Evolutionary conservation across 1,140 invertebrate genomes (phyloP).

Genomic region (Ericerus pela): DNA sequence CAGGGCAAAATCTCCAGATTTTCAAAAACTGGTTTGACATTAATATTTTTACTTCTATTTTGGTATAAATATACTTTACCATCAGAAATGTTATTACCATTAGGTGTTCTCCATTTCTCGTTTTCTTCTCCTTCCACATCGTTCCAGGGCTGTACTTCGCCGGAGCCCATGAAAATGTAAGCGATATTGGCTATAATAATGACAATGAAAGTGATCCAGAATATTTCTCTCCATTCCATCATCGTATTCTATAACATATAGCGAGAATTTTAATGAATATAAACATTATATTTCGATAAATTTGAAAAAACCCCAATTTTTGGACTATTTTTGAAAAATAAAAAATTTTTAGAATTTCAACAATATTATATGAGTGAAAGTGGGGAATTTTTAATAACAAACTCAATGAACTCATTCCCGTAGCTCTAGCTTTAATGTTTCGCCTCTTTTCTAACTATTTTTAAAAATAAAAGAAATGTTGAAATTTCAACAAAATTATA

Average conservation of each 20-base stretch:
- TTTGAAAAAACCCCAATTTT: not conserved
- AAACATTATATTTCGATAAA: constrained; percentile 1
- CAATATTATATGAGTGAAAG: not conserved
- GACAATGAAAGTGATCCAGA: constrained; percentile 61
- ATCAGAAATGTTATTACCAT: not conserved
- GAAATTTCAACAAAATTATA: too few species aligned
- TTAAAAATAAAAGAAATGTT: too few species aligned
- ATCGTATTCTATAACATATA: constrained; percentile 51
- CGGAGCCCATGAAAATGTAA: constrained; percentile 54
- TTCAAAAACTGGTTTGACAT: too few species aligned
- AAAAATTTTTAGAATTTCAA: not conserved
- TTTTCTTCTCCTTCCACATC: constrained; percentile 22
- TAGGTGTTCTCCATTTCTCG: not conserved
- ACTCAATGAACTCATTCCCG: not conserved
- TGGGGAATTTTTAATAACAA: not conserved
- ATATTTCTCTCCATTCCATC: constrained; percentile 65
- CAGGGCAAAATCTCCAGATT: too few species aligned
- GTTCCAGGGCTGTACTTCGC: constrained; percentile 56
- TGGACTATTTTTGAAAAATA: not conserved
- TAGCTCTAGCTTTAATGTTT: not conserved
- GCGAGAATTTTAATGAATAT: too few species aligned
- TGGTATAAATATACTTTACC: too few species aligned
- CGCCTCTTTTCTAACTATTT: too few species aligned
- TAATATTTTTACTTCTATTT: too few species aligned
- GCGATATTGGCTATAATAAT: constrained; percentile 56